These are phyloP conservation scores for Trochalopteron elliotii DNA, from an alignment of 2,113 vertebrate species.

Conservation along the genomic window DNA sequence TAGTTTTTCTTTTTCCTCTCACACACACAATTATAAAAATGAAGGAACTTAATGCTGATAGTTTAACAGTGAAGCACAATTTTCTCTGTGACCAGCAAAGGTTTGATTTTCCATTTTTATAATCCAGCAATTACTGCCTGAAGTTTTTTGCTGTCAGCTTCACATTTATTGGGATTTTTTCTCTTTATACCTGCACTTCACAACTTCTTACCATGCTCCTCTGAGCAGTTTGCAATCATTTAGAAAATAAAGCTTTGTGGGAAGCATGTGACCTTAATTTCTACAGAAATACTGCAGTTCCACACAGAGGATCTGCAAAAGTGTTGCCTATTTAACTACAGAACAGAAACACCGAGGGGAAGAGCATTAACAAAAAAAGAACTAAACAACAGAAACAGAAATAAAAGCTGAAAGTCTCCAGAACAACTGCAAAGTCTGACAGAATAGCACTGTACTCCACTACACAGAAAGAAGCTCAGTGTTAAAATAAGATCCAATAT, in stretches of 20 bases:
- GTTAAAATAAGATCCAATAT: neutral
- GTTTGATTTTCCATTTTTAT: neutral
- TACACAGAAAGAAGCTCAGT: neutral
- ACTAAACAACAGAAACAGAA: neutral
- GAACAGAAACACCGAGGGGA: neutral
- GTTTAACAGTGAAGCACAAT: neutral
- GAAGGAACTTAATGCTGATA: neutral
- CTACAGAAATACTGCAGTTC: neutral
- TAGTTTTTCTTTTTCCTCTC: too few species aligned
- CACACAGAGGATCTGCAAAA: neutral
- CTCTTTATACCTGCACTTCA: neutral
- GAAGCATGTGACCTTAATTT: neutral
- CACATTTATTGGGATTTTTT: neutral
- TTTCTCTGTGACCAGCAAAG: neutral
- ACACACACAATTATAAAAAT: accelerated
- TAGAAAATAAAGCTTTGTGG: neutral
- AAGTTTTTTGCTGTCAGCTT: neutral
- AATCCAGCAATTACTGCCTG: neutral
- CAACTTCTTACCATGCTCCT: neutral
- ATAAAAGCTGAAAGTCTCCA: neutral
- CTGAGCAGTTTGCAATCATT: neutral
- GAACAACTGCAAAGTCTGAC: neutral
- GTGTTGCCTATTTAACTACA: neutral
- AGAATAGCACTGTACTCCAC: neutral
- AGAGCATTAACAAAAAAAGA: neutral